These are phyloP conservation scores for Ptychadena robeensis DNA, from an alignment of 2,797 vertebrate species.

Conservation along the genomic window DNA sequence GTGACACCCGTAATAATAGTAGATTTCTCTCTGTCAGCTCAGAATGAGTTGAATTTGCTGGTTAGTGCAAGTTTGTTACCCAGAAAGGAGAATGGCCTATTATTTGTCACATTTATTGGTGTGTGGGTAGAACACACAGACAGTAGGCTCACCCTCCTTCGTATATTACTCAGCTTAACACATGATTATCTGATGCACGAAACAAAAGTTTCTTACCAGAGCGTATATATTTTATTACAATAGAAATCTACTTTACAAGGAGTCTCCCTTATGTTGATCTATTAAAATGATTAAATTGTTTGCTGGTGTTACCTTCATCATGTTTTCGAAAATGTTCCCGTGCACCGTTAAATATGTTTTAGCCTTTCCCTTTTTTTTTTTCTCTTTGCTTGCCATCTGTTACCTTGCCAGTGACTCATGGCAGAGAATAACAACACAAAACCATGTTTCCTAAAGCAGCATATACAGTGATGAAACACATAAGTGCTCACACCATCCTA, in stretches of 20 bases:
- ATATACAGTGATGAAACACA: background rate
- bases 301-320: too few relatives aligned
- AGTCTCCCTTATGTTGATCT: too few relatives aligned
- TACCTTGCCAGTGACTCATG: constrained; percentile 29
- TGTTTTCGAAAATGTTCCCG: background rate
- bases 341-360: constrained; percentile 11
- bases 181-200: background rate
- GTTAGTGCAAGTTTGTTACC: background rate
- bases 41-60: too few relatives aligned
- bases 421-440: constrained; percentile 26
- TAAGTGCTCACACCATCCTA: too few relatives aligned
- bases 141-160: background rate
- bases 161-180: background rate
- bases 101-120: background rate
- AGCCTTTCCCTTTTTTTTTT: background rate
- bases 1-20: too few relatives aligned
- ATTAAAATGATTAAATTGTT: too few relatives aligned
- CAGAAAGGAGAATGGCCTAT: background rate
- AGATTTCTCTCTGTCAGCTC: too few relatives aligned
- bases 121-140: background rate
- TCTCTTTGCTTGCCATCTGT: constrained; percentile 48
- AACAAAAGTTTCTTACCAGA: background rate
- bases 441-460: background rate
- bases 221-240: background rate
- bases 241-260: background rate